phyloP scores from a whole-genome alignment of 2,113 vertebrate genomes.

The Channa argus region DNA sequence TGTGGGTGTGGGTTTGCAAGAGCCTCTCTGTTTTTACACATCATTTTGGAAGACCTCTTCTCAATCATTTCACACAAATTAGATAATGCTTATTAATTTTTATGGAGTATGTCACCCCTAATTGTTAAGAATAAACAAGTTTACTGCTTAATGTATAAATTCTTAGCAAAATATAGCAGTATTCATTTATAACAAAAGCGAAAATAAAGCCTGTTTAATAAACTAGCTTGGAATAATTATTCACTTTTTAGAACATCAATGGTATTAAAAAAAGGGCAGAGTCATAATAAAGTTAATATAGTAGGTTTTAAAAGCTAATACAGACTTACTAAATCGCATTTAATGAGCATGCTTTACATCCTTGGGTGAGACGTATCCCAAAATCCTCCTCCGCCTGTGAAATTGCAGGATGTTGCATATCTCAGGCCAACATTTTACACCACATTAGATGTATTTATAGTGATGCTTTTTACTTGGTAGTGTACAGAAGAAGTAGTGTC shows the following conservation, averaged over 20 bases:
- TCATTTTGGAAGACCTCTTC: neutral
- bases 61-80: too few relatives aligned
- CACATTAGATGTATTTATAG: slow-evolving; percentile 19
- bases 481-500: slow-evolving; percentile 34
- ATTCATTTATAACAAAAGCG: neutral
- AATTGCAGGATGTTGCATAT: slow-evolving; percentile 4
- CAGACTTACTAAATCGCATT: too few relatives aligned
- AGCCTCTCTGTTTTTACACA: neutral
- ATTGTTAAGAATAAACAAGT: neutral
- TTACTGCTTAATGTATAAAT: neutral
- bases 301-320: too few relatives aligned
- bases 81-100: too few relatives aligned
- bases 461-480: slow-evolving; percentile 9
- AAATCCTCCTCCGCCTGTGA: neutral
- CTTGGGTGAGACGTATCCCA: too few relatives aligned
- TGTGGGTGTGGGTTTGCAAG: neutral
- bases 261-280: too few relatives aligned
- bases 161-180: neutral
- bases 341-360: too few relatives aligned
- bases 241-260: neutral
- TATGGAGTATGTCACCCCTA: too few relatives aligned
- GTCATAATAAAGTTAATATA: too few relatives aligned
- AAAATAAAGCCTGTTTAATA: neutral
- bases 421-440: neutral
- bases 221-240: neutral